A percentile compares a stretch with the other conserved stretches of the same genome.
phyloP scores from a whole-genome alignment of 2,888 invertebrate species.

The Digitonthophagus gazella region DNA sequence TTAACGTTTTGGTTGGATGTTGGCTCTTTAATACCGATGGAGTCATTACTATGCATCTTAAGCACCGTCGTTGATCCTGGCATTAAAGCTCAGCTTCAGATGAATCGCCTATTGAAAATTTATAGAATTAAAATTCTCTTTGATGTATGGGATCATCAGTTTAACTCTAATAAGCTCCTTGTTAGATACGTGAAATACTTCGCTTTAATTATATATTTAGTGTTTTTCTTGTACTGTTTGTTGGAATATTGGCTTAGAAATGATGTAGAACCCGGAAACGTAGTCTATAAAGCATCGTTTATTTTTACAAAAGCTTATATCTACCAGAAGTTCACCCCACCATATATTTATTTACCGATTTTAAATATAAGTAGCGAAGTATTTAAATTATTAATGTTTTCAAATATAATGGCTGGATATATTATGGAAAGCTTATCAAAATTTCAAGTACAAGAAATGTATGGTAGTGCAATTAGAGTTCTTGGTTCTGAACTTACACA shows the following conservation, averaged over 20 bases:
- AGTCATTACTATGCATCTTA: slow-evolving; percentile 23
- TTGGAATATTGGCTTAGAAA: background rate
- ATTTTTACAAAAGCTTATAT: slow-evolving; percentile 7
- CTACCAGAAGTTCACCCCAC: slow-evolving; percentile 5
- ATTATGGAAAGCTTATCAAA: slow-evolving; percentile 15
- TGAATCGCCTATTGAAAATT: slow-evolving; percentile 26
- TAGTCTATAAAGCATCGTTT: slow-evolving; percentile 17
- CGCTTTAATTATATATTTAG: slow-evolving; percentile 18
- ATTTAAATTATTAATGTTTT: slow-evolving; percentile 5
- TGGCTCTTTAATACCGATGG: slow-evolving; percentile 20
- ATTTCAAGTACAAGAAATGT: slow-evolving; percentile 20
- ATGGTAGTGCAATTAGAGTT: slow-evolving; percentile 4
- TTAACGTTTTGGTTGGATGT: slow-evolving; percentile 24
- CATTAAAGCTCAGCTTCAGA: slow-evolving; percentile 11
- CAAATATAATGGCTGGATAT: slow-evolving; percentile 21
- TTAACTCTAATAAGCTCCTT: slow-evolving; percentile 25
- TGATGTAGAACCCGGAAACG: background rate
- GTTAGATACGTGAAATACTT: slow-evolving; percentile 25
- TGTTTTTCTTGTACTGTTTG: slow-evolving; percentile 20
- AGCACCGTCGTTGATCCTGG: background rate
- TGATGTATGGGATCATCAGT: slow-evolving; percentile 24
- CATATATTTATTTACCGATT: slow-evolving; percentile 10
- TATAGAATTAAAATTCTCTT: slow-evolving; percentile 26
- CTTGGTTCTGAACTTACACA: slow-evolving; percentile 2
- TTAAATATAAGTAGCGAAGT: slow-evolving; percentile 8